Evolutionary conservation across 1,140 invertebrate species (phyloP), one percentile per base, ranked within the genome.

Genomic region (Idris sp.): DNA sequence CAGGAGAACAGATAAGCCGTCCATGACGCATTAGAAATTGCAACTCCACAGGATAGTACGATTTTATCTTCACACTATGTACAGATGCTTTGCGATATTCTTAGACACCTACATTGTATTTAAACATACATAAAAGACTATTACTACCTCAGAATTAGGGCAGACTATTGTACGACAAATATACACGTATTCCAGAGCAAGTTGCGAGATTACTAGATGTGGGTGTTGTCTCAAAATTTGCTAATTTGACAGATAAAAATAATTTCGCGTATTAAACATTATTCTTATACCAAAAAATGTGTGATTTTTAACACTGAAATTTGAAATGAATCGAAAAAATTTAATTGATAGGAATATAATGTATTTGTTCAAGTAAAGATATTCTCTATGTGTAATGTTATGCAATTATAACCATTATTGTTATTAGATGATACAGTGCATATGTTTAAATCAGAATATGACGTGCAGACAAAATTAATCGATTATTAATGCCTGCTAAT

Each of bases 61-160:
- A 71, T 71, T 61, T 61, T 71, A 71, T 71, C 67, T 61, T 54
- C 11, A 6, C 30, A 46, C 28, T 71, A 54, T 61, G 56, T 71
- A 62, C 56, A 71, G 48, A 71, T 71, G 67, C 56, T 71, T 71
- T 62, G 56, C 41, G 67, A 71, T 62, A 49, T 41, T 56, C 49
- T 48, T 48, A 46, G 30, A 62, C 56, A 56, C 26, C 48, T 61
- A 62, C 48, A 62, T 56, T 46, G 54, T 71, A 71, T 71, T 71
- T 71, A 56, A 61, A 35, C 26, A 26, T 16, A 43, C 25, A 28
- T 46, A 71, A 59, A 69, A 51, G 53, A 51, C 35, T 25, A 59
- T 51, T 44, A 33, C 43, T 33, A 33, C 3, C 16, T 25, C 13
- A 19, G 51, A 62, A 41, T 62, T 62, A 62, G 46, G 26, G 15